These are phyloP conservation scores for Natator depressus DNA, from an alignment of 2,113 vertebrate genomes.

Conservation along the genomic window DNA sequence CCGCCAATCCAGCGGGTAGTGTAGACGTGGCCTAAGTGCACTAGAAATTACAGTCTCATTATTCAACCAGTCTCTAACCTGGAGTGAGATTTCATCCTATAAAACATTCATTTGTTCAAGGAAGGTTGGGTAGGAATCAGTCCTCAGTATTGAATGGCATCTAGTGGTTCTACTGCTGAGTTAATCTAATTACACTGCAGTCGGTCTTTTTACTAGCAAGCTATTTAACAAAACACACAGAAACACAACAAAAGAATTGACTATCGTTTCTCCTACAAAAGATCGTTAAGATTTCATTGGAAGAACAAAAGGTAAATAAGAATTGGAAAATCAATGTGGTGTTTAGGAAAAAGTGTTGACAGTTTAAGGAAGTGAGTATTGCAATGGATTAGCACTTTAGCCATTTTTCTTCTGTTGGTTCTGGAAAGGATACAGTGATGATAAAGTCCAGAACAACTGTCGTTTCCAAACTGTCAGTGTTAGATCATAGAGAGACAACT, in stretches of 20 bases:
- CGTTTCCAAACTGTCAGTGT: not conserved
- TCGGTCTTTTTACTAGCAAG: constrained; percentile 1
- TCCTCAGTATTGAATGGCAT: not conserved
- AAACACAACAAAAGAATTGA: not conserved
- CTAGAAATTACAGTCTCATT: constrained; percentile 3
- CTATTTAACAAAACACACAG: constrained; percentile 18
- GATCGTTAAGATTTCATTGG: constrained; percentile 53
- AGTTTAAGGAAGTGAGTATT: not conserved
- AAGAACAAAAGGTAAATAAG: constrained; percentile 48
- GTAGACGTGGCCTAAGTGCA: not conserved
- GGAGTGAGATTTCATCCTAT: not conserved
- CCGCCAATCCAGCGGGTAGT: too few species aligned
- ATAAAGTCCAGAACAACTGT: not conserved
- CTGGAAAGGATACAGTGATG: not conserved
- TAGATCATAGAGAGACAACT: not conserved
- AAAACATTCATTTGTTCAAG: not conserved
- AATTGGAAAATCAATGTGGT: not conserved
- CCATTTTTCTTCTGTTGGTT: constrained; percentile 28
- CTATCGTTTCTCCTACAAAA: not conserved
- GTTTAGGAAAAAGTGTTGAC: not conserved
- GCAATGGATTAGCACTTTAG: not conserved
- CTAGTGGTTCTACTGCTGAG: not conserved
- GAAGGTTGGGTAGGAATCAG: not conserved
- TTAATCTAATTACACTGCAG: constrained; percentile 34
- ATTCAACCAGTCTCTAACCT: not conserved